A percentile compares a stretch with the other conserved stretches of the same genome.
Conservation (phyloP, 2,797 vertebrate species). For the Yasuhikotakia modesta region DNA sequence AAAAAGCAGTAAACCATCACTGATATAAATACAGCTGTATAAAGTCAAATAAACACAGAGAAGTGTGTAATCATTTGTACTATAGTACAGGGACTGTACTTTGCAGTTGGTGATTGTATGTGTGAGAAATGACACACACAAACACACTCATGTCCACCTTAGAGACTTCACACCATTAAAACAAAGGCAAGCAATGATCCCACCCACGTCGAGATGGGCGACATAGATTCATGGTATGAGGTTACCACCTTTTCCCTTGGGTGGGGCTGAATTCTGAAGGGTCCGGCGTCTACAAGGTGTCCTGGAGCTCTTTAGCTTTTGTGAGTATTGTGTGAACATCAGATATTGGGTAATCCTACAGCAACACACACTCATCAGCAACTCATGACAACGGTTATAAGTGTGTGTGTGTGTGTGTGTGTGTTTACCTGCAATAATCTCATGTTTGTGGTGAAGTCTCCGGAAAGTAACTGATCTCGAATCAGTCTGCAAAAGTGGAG, state of each 20-base stretch:
- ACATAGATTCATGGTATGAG: slow-evolving; percentile 37
- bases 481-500: slow-evolving; percentile 83
- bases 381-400: background rate
- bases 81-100: too few species aligned
- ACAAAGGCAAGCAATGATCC: slow-evolving; percentile 50
- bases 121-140: slow-evolving; percentile 30
- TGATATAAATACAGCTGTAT: slow-evolving; percentile 22
- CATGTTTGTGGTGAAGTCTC: slow-evolving; percentile 97
- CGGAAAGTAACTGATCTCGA: slow-evolving; percentile 87
- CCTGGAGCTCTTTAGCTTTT: slow-evolving; percentile 94
- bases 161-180: slow-evolving; percentile 64
- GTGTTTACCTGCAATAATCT: slow-evolving; percentile 88
- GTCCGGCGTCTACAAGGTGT: slow-evolving; percentile 78
- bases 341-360: slow-evolving; percentile 94
- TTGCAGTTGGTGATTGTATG: too few species aligned
- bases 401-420: background rate
- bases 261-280: slow-evolving; percentile 50
- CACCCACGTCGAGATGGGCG: slow-evolving; percentile 46
- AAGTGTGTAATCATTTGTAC: background rate
- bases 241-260: slow-evolving; percentile 48
- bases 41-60: slow-evolving; percentile 1
- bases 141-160: slow-evolving; percentile 53
- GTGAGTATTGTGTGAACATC: slow-evolving; percentile 92
- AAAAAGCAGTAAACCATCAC: slow-evolving; percentile 15
- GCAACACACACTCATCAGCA: slow-evolving; percentile 18